phyloP scores from a whole-genome alignment of 2,797 vertebrate species.

The Hapalemur alaotrensis region DNA sequence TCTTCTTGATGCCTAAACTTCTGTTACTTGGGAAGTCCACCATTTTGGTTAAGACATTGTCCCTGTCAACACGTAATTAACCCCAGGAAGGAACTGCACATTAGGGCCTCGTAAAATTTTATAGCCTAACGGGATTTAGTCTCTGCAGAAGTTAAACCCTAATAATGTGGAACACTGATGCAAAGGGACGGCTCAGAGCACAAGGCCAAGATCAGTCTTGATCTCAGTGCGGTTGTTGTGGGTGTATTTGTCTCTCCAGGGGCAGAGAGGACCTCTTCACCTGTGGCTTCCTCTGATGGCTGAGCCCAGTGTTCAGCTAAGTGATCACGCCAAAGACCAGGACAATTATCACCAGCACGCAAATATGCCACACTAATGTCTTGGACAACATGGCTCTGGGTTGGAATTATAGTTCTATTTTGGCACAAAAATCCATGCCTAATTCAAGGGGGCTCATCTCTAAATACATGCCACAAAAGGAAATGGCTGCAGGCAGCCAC shows the following conservation, averaged over 20 bases:
- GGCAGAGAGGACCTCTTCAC: background rate
- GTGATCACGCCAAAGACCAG: background rate
- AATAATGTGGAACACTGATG: background rate
- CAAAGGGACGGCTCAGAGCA: background rate
- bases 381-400: background rate
- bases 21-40: background rate
- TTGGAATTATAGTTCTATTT: background rate
- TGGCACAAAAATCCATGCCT: background rate
- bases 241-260: background rate
- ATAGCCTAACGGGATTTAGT: background rate
- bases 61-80: background rate
- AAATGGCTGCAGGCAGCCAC: background rate
- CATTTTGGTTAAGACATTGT: background rate
- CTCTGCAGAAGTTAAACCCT: background rate
- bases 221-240: background rate
- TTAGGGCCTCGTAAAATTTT: background rate
- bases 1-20: background rate
- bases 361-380: background rate
- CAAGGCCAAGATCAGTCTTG: background rate
- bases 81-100: background rate
- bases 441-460: background rate
- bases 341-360: background rate
- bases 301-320: background rate
- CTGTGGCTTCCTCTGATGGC: background rate
- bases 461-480: background rate